Evolutionary conservation across 1,140 invertebrate species (phyloP).

Genomic region (Stegodyphus mimosarum): DNA sequence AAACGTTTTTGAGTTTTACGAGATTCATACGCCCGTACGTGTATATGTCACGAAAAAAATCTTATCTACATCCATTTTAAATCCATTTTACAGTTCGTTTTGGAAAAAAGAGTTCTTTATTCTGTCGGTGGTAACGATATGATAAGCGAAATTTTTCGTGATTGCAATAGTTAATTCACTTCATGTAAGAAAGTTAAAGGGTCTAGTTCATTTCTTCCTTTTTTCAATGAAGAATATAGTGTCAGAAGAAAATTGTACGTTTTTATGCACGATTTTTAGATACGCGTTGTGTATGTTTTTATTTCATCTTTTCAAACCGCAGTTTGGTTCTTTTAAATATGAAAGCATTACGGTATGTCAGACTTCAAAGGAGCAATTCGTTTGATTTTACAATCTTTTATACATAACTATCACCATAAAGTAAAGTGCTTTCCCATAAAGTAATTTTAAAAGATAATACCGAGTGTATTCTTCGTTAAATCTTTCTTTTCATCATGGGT

Average conservation of each 20-base stretch:
- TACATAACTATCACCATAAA: neutral
- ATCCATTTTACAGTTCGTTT: too few species aligned
- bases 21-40: too few species aligned
- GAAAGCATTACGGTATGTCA: neutral
- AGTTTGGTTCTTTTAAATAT: neutral
- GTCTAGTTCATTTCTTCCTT: too few species aligned
- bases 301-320: neutral
- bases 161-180: too few species aligned
- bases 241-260: neutral
- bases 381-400: neutral
- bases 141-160: too few species aligned
- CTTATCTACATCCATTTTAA: too few species aligned
- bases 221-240: too few species aligned
- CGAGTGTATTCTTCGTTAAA: conserved; percentile 13
- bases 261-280: neutral
- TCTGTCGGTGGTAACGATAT: too few species aligned
- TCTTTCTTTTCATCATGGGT: conserved; percentile 8
- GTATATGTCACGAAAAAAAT: too few species aligned
- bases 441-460: neutral
- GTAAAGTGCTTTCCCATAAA: neutral
- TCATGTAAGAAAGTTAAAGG: too few species aligned
- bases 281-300: neutral
- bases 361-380: neutral
- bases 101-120: too few species aligned
- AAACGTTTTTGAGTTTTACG: too few species aligned